Evolutionary conservation across 2,888 invertebrate genomes (phyloP), one percentile per base, ranked within the genome.

Genomic region (Caradrina clavipalpis): DNA sequence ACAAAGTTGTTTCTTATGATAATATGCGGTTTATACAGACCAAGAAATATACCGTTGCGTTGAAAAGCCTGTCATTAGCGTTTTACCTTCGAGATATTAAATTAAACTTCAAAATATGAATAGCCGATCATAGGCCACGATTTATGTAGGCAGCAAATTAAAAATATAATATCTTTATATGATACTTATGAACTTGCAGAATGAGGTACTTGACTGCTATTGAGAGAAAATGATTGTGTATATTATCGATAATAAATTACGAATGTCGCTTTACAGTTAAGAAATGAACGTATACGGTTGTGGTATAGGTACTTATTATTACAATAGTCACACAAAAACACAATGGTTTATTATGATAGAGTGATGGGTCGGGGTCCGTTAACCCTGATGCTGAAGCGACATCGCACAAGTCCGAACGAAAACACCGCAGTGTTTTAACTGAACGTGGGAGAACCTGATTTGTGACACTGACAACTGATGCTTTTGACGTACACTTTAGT

Each of bases 371-470:
- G 86, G 93, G 86, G 93, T 94, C 93, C 93, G 89, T 91, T 93
- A 91, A 92, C 93, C 92, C 87, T 89, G 81, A 81, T 85, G 85
- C 78, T 85, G 89, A 81, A 83, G 83, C 82, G 86, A 85, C 86
- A 78, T 80, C 78, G 83, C 80, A 80, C 80, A 82, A 85, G 79
- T 85, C 80, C 78, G 61, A 60, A 58, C 42, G 26, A 22, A 39
- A 8, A 39, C 72, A 62, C 26, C 83, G 88, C 76, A 88, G 87
- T 87, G 86, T 68, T 79, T 73, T 74, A 76, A 69, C 87, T 87
- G 88, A 89, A 92, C 93, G 95, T 95, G 94, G 94, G 95, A 91
- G 95, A 93, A 95, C 95, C 91, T 92, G 95, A 91, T 89, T 85
- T 87, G 87, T 89, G 91, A 90, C 69, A 45, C 45, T 45, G 45